Evolutionary conservation across 23 tunicate species (phyloP).

Genomic region (Clavelina lepadiformis): DNA sequence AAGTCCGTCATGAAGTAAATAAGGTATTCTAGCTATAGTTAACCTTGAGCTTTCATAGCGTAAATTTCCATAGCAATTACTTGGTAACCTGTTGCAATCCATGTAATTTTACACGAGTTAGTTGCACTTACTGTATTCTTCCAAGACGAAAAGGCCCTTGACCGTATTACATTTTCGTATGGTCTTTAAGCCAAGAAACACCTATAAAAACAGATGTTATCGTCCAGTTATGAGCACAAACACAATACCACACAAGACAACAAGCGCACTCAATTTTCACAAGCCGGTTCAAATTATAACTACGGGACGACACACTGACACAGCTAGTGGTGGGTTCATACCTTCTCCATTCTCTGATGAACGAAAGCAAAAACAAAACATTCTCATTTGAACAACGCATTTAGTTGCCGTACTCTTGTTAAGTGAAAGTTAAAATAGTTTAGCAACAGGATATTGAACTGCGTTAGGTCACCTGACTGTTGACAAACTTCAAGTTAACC

Average conservation of each 20-base stretch:
- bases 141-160: conserved; percentile 81
- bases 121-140: conserved; percentile 96
- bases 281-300: neutral
- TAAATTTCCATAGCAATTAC: too few species aligned
- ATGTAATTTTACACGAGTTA: too few species aligned
- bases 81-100: too few species aligned
- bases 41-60: too few species aligned
- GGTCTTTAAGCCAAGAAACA: conserved; percentile 72
- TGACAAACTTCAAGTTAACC: conserved; percentile 78
- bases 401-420: too few species aligned
- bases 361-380: neutral
- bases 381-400: too few species aligned
- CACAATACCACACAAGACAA: neutral
- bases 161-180: conserved; percentile 95
- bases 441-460: neutral
- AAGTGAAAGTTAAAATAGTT: too few species aligned
- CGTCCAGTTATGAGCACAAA: neutral
- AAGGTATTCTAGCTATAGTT: too few species aligned
- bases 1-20: too few species aligned
- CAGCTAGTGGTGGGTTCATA: conserved; percentile 1
- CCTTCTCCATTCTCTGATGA: conserved; percentile 36
- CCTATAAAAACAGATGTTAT: conserved; percentile 28
- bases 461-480: conserved; percentile 57
- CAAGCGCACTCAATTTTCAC: neutral
- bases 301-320: neutral